These are phyloP conservation scores for Heterotis niloticus DNA, from an alignment of 2,113 vertebrate species.

Conservation along the genomic window DNA sequence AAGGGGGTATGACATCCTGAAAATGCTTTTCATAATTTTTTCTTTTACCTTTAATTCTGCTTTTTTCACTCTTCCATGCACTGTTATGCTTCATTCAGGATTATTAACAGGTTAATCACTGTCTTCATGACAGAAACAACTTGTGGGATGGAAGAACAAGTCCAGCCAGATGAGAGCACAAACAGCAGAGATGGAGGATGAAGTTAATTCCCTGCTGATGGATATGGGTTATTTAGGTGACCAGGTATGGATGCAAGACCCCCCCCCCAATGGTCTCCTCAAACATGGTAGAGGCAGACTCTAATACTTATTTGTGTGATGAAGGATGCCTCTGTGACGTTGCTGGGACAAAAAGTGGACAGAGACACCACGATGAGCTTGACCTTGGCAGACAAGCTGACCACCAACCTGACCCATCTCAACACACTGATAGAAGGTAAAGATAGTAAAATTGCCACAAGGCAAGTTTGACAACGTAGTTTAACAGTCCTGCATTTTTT, in stretches of 20 bases:
- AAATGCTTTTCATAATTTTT: too few relatives aligned
- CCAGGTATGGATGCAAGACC: constrained; percentile 58
- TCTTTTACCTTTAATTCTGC: too few relatives aligned
- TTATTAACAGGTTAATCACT: too few relatives aligned
- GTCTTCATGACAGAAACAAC: constrained; percentile 59
- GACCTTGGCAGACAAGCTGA: constrained; percentile 68
- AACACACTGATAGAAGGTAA: constrained; percentile 79
- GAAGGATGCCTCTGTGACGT: constrained; percentile 68
- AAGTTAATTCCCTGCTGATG: constrained; percentile 55
- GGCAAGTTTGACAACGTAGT: too few relatives aligned
- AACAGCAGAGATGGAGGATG: constrained; percentile 61
- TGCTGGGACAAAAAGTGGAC: constrained; percentile 61
- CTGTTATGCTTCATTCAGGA: too few relatives aligned
- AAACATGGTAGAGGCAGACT: too few relatives aligned
- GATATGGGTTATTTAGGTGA: constrained; percentile 64
- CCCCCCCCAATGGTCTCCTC: too few relatives aligned
- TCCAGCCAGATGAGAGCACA: constrained; percentile 62
- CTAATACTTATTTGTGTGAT: constrained; percentile 23
- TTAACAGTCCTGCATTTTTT: background rate
- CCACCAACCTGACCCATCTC: constrained; percentile 67
- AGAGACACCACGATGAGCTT: constrained; percentile 68
- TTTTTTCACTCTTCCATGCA: too few relatives aligned
- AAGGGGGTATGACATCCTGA: too few relatives aligned
- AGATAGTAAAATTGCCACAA: background rate
- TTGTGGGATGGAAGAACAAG: constrained; percentile 73